A percentile compares a stretch with the other conserved stretches of the same genome.
phyloP scores from a whole-genome alignment of 37 sponge, comb jelly and placozoan species.

The Halisarca cf. caerulea region DNA sequence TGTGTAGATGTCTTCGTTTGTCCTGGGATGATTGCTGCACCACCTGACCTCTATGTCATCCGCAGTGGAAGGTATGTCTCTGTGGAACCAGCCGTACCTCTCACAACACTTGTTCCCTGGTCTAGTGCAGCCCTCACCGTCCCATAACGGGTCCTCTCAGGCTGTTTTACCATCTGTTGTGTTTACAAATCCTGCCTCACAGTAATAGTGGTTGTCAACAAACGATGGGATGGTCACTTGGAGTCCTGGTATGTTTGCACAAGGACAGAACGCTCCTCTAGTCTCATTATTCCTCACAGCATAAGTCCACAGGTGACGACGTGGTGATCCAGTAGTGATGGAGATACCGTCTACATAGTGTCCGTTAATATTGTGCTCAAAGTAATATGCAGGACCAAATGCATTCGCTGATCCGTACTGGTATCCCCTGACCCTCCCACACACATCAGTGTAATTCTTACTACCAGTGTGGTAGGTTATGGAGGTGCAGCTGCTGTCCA shows the following conservation, averaged over 20 bases:
- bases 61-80: background rate
- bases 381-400: background rate
- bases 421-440: background rate
- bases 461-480: background rate
- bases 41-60: constrained; percentile 11
- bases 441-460: background rate
- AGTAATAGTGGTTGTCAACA: background rate
- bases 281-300: background rate
- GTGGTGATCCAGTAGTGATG: background rate
- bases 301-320: constrained; percentile 4
- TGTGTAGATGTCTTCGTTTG: background rate
- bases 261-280: too few species aligned
- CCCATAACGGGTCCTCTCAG: background rate
- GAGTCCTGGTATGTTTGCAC: background rate
- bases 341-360: constrained; percentile 18
- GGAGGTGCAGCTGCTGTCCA: background rate
- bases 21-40: background rate
- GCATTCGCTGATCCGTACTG: background rate
- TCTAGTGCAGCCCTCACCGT: background rate
- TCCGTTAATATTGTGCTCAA: background rate
- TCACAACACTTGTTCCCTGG: constrained; percentile 9
- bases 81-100: constrained; percentile 1
- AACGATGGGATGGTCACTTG: background rate
- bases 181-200: too few species aligned
- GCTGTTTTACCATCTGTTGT: too few species aligned